Conservation (phyloP, 2,888 invertebrate species). For the Exocentrus adspersus region DNA sequence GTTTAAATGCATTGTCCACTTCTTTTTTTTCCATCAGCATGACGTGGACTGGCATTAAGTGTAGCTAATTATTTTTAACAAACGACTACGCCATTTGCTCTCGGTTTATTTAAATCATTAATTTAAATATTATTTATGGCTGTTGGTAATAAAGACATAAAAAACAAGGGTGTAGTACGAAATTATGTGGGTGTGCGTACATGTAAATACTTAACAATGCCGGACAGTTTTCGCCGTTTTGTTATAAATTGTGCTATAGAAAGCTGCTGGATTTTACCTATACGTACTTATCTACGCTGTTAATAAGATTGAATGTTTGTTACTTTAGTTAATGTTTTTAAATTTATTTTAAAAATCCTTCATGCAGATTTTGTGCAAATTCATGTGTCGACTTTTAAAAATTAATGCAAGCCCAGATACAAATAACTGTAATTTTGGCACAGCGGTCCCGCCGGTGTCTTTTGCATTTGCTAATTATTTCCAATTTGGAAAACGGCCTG, state of each 20-base stretch:
- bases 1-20: neutral
- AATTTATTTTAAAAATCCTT: no score
- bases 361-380: no score
- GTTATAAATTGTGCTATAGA: neutral
- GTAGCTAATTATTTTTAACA: neutral
- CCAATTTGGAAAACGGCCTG: neutral
- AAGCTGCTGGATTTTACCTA: no score
- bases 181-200: neutral
- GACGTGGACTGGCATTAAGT: neutral
- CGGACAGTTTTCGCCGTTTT: neutral
- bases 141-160: neutral
- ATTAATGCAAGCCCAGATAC: neutral
- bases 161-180: slow-evolving; percentile 1
- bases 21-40: neutral
- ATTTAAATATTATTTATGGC: neutral
- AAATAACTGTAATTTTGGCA: neutral
- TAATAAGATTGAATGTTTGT: neutral
- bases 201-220: neutral
- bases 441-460: neutral
- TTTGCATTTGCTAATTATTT: neutral
- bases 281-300: neutral
- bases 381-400: no score
- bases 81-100: neutral
- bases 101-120: neutral
- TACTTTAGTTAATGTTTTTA: no score